Evolutionary conservation across 2,113 vertebrate species (phyloP).

Genomic region (Malurus elegans): DNA sequence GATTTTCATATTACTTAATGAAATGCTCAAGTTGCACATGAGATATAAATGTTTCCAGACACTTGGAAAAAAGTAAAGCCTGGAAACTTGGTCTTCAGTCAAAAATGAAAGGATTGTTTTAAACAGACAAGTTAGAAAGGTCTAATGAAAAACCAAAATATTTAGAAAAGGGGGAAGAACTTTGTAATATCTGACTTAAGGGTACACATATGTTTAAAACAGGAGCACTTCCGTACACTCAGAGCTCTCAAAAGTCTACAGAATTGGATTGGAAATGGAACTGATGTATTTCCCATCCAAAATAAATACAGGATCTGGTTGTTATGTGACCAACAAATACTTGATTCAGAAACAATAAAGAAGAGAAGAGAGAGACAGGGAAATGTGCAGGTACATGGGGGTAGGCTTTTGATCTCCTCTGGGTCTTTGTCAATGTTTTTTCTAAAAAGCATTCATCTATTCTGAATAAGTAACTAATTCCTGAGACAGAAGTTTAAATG

Average conservation of each 20-base stretch:
- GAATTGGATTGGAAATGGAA: background rate
- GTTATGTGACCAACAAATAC: background rate
- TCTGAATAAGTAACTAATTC: background rate
- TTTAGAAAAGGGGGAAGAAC: background rate
- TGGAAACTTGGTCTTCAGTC: background rate
- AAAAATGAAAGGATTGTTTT: background rate
- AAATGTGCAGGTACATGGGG: background rate
- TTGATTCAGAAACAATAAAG: background rate
- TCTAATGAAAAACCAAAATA: background rate
- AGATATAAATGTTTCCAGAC: background rate
- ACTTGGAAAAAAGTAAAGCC: background rate
- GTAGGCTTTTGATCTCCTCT: background rate
- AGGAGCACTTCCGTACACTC: background rate
- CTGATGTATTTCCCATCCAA: background rate
- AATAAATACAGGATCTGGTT: background rate
- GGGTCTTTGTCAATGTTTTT: background rate
- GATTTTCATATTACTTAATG: background rate
- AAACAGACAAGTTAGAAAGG: background rate
- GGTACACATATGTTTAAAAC: background rate
- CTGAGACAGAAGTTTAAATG: background rate
- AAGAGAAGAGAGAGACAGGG: background rate
- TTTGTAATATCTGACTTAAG: background rate
- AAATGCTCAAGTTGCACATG: background rate
- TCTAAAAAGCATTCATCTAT: accelerated
- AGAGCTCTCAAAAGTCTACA: background rate